phyloP scores from a whole-genome alignment of 2,797 vertebrate genomes.

The Pempheris klunzingeri region DNA sequence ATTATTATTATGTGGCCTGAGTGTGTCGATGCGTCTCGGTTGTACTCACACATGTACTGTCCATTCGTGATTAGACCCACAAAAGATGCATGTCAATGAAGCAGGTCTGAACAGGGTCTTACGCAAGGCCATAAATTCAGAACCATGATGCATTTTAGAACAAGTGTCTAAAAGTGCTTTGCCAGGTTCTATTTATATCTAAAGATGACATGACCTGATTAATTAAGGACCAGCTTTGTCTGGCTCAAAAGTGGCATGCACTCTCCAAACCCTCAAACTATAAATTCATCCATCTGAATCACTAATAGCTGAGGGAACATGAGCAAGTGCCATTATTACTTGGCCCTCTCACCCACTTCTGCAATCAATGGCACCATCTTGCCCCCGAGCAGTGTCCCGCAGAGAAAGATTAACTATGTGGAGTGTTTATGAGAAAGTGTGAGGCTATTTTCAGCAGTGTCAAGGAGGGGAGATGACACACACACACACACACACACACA shows the following conservation, averaged over 20 bases:
- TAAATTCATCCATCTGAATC: slow-evolving; percentile 55
- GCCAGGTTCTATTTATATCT: slow-evolving; percentile 44
- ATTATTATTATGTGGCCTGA: too few species aligned
- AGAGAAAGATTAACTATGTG: slow-evolving; percentile 61
- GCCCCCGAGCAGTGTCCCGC: slow-evolving; percentile 9
- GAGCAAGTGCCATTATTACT: slow-evolving; percentile 57
- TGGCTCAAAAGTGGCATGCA: slow-evolving; percentile 7
- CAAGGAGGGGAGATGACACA: slow-evolving; percentile 35
- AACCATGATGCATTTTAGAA: slow-evolving; percentile 4
- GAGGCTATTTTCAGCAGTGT: slow-evolving; percentile 71
- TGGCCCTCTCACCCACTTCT: slow-evolving; percentile 62
- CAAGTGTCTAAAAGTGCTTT: slow-evolving; percentile 4
- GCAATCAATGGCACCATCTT: slow-evolving; percentile 69
- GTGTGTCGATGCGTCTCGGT: too few species aligned
- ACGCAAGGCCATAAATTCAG: neutral
- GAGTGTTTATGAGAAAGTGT: slow-evolving; percentile 71
- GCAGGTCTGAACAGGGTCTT: too few species aligned
- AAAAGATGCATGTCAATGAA: too few species aligned
- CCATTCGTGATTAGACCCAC: too few species aligned
- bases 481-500: slow-evolving; percentile 19
- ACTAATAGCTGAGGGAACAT: slow-evolving; percentile 43
- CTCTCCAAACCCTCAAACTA: slow-evolving; percentile 41
- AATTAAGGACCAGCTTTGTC: slow-evolving; percentile 35
- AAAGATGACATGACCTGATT: slow-evolving; percentile 36
- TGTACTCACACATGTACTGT: too few species aligned